Conservation (phyloP, 92 coral and sea anemone genomes). For the Heteractis magnifica region DNA sequence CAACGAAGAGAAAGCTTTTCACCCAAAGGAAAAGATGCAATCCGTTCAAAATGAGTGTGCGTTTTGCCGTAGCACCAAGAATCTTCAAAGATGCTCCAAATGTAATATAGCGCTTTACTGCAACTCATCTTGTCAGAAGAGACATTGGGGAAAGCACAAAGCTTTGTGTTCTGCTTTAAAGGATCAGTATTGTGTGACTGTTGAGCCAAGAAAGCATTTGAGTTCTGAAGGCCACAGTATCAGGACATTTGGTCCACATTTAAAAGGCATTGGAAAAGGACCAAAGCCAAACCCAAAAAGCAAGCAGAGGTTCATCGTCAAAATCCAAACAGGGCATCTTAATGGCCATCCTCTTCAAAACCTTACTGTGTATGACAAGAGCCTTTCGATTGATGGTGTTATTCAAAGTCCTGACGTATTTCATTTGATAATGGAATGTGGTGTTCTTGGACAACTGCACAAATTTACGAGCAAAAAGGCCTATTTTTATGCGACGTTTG, state of each 20-base stretch:
- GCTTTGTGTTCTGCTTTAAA: conserved; percentile 36
- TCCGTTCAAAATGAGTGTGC: conserved; percentile 17
- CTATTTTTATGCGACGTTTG: conserved; percentile 52
- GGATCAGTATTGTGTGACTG: conserved; percentile 47
- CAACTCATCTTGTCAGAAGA: conserved; percentile 37
- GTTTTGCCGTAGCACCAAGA: conserved; percentile 31
- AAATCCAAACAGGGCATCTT: conserved; percentile 41
- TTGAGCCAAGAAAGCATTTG: background rate
- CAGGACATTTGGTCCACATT: conserved; percentile 47
- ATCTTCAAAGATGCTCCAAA: conserved; percentile 28
- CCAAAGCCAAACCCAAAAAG: conserved; percentile 31
- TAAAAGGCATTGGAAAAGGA: conserved; percentile 57
- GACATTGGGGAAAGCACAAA: conserved; percentile 48
- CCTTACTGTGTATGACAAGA: conserved; percentile 47
- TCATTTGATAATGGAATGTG: conserved; percentile 57
- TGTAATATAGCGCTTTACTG: conserved; percentile 64
- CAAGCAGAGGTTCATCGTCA: conserved; percentile 49
- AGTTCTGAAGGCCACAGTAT: background rate
- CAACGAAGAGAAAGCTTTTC: conserved; percentile 26
- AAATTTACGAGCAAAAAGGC: conserved; percentile 52
- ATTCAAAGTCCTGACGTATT: conserved; percentile 53
- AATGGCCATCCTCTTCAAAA: conserved; percentile 55
- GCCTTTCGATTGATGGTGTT: conserved; percentile 21
- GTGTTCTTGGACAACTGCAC: conserved; percentile 44
- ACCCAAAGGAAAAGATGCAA: conserved; percentile 34